These are phyloP conservation scores for Mormyrus iriodes DNA, from an alignment of 2,113 vertebrate genomes.

Conservation along the genomic window DNA sequence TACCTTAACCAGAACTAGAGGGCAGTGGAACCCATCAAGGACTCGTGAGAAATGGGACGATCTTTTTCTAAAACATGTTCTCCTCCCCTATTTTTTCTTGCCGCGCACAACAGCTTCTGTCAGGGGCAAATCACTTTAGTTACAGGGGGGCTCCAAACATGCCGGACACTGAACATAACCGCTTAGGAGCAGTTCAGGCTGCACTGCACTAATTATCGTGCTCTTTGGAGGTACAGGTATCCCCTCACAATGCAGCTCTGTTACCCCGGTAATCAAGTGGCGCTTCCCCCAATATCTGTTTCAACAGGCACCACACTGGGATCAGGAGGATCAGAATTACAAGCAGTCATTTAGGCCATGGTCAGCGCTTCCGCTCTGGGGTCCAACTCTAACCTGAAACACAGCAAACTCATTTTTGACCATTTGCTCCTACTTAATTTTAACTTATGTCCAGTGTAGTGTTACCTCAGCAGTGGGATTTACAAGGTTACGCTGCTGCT, in stretches of 20 bases:
- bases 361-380: not conserved
- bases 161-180: not conserved
- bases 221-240: not conserved
- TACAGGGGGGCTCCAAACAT: not conserved
- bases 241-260: conserved; percentile 22
- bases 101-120: not conserved
- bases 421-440: conserved; percentile 9
- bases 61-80: not conserved
- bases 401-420: not conserved
- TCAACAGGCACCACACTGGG: not conserved
- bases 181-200: not conserved
- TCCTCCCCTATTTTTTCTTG: not conserved
- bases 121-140: too few species aligned
- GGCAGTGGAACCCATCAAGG: not conserved
- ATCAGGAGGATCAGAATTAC: not conserved
- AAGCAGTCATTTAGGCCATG: not conserved
- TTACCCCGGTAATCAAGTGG: not conserved
- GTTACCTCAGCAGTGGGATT: conserved; percentile 6
- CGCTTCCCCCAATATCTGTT: conserved; percentile 11
- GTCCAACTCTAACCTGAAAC: not conserved
- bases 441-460: not conserved
- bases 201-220: not conserved
- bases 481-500: not conserved
- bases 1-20: not conserved
- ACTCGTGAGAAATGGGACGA: not conserved